A percentile compares a stretch with the other conserved stretches of the same genome.
phyloP scores from a whole-genome alignment of 2,888 invertebrate species.

The Tholera decimalis region DNA sequence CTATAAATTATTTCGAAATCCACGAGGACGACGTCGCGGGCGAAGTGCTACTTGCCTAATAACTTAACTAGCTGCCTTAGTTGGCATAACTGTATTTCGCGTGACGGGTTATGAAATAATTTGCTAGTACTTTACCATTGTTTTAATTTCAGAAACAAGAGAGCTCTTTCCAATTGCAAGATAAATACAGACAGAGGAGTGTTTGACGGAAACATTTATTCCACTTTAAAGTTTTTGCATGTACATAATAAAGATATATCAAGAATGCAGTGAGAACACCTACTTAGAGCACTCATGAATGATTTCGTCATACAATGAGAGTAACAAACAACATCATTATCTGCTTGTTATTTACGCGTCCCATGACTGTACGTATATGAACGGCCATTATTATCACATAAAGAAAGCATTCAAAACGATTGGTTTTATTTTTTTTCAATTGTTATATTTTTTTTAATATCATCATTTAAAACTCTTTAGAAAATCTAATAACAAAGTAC shows the following conservation, averaged over 20 bases:
- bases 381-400: constrained; percentile 35
- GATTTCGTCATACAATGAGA: constrained; percentile 36
- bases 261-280: constrained; percentile 24
- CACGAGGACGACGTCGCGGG: no score
- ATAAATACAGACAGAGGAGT: not conserved
- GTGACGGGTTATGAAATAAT: constrained; percentile 57
- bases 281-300: constrained; percentile 25
- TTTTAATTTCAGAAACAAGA: constrained; percentile 25
- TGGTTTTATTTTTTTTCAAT: constrained; percentile 4
- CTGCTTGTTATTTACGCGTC: constrained; percentile 50
- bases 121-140: constrained; percentile 18
- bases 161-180: not conserved
- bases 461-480: no score
- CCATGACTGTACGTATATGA: constrained; percentile 38
- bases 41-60: no score
- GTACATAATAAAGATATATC: not conserved
- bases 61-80: constrained; percentile 16
- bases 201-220: not conserved
- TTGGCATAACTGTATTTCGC: constrained; percentile 40
- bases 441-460: constrained; percentile 7
- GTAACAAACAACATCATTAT: constrained; percentile 49
- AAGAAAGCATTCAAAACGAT: constrained; percentile 20
- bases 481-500: no score
- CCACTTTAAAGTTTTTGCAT: not conserved
- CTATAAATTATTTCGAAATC: no score